phyloP scores from a whole-genome alignment of 2,113 vertebrate genomes.

The Lichenostomus cassidix region DNA sequence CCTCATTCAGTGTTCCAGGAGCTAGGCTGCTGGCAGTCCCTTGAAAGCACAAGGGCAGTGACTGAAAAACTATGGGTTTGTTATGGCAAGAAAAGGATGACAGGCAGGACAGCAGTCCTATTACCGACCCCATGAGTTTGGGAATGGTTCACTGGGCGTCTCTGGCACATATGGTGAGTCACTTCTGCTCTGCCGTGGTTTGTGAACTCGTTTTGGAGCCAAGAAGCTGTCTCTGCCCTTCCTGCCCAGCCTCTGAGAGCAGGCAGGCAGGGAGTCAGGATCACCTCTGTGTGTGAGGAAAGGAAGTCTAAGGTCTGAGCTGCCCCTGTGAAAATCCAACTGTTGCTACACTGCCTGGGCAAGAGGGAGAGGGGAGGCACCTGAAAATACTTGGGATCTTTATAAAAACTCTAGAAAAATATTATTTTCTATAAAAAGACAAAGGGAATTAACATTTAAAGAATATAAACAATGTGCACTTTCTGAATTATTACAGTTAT shows the following conservation, averaged over 20 bases:
- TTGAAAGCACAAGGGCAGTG: neutral
- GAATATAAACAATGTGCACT: neutral
- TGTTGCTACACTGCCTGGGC: neutral
- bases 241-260: neutral
- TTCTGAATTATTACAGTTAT: neutral
- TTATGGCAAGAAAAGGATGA: neutral
- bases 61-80: neutral
- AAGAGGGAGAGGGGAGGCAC: neutral
- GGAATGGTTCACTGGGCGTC: neutral
- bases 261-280: neutral
- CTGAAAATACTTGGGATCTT: neutral
- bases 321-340: accelerated
- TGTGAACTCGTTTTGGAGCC: neutral
- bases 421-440: neutral
- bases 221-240: neutral
- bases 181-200: neutral
- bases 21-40: neutral
- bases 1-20: accelerated
- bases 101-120: neutral
- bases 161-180: accelerated
- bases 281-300: accelerated
- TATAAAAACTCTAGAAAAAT: neutral
- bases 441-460: neutral
- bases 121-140: accelerated
- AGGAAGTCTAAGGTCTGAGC: neutral